phyloP scores from a whole-genome alignment of 2,797 vertebrate genomes.

The Eulemur albifrons region DNA sequence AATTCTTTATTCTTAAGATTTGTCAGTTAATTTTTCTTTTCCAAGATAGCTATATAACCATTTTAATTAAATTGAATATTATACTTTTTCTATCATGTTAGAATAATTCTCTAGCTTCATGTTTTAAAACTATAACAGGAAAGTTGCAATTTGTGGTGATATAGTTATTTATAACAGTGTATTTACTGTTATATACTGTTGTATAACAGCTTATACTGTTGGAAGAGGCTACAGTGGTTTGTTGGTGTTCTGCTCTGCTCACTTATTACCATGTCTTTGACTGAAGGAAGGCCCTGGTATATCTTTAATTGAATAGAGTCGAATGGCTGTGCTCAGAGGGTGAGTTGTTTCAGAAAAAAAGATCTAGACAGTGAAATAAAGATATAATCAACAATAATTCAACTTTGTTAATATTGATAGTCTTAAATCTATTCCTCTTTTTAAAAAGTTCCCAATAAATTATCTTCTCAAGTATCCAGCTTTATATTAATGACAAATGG shows the following conservation, averaged over 20 bases:
- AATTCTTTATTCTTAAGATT: neutral
- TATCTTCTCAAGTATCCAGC: neutral
- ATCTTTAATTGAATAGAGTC: neutral
- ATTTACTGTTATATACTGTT: neutral
- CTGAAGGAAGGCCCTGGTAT: neutral
- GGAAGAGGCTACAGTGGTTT: neutral
- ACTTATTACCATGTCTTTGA: neutral
- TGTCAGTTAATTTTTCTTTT: neutral
- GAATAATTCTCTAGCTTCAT: slow-evolving; percentile 26
- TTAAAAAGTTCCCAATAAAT: neutral
- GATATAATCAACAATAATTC: neutral
- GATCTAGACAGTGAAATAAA: neutral
- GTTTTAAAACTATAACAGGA: slow-evolving; percentile 33
- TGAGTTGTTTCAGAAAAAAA: neutral
- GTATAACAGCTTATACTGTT: neutral
- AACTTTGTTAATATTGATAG: neutral
- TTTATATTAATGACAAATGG: neutral
- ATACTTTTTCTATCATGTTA: neutral
- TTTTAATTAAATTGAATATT: slow-evolving; percentile 16
- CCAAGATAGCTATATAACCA: neutral
- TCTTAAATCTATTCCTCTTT: neutral
- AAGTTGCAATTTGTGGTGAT: neutral
- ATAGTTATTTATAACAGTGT: neutral
- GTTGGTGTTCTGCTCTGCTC: neutral
- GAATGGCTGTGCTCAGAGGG: neutral